Percentiles rank a stretch among this genome's conserved stretches.
Conservation (phyloP, 2,888 invertebrate genomes). For the Incurvaria masculella region DNA sequence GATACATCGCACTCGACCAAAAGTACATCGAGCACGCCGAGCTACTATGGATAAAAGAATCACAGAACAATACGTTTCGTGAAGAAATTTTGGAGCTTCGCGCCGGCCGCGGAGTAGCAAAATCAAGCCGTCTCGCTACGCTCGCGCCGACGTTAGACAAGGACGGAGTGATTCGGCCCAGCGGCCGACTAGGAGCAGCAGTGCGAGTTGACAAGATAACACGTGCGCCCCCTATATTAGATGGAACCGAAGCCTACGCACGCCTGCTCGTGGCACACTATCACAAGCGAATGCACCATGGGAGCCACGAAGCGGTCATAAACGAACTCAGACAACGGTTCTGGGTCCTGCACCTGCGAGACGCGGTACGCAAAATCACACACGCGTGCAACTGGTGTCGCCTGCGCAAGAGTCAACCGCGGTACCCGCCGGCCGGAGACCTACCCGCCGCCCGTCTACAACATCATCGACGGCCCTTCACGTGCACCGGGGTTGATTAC, state of each 20-base stretch:
- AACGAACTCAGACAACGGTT: slow-evolving; percentile 10
- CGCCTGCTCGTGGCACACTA: slow-evolving; percentile 2
- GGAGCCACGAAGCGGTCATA: slow-evolving; percentile 7
- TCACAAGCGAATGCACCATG: slow-evolving; percentile 6
- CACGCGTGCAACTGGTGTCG: slow-evolving; percentile 8
- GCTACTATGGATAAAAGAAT: not conserved
- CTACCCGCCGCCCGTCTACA: slow-evolving; percentile 4
- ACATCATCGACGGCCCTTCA: slow-evolving; percentile 1
- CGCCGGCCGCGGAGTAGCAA: not conserved
- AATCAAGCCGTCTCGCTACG: not conserved
- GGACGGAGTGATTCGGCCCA: not conserved
- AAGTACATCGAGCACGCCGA: too few relatives aligned
- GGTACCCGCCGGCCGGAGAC: slow-evolving; percentile 7
- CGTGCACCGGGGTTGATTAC: slow-evolving; percentile 3
- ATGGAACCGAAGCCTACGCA: not conserved
- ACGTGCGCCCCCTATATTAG: not conserved
- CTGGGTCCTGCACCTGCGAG: slow-evolving; percentile 10
- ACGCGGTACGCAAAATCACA: slow-evolving; percentile 3
- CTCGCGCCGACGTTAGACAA: not conserved
- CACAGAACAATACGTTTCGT: not conserved
- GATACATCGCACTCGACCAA: too few relatives aligned
- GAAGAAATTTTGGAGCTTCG: not conserved
- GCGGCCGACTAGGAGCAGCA: not conserved
- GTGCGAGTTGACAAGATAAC: not conserved
- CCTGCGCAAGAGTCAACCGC: slow-evolving; percentile 6